phyloP scores from a whole-genome alignment of 1,140 invertebrate species.

The Leptinotarsa undecemlineata region DNA sequence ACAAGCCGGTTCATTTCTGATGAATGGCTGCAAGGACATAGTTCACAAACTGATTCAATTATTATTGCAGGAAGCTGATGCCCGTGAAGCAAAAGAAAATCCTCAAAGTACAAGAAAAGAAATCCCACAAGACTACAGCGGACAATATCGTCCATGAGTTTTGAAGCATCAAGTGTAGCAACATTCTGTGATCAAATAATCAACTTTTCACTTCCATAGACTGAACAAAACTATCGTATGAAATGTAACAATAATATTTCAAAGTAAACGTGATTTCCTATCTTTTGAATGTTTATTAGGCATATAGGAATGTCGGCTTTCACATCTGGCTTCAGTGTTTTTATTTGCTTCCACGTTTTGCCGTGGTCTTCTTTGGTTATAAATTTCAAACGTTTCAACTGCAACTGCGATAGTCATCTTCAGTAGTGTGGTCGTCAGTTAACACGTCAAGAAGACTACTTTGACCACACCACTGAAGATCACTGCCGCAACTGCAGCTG shows the following conservation, averaged over 20 bases:
- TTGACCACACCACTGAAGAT: too few relatives aligned
- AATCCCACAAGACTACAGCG: constrained; percentile 34
- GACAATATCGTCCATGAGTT: constrained; percentile 35
- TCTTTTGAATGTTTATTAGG: too few relatives aligned
- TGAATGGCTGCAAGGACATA: constrained; percentile 12
- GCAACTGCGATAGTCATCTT: too few relatives aligned
- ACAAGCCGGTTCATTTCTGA: not conserved
- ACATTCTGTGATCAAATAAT: constrained; percentile 9
- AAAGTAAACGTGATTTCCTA: not conserved
- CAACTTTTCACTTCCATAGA: constrained; percentile 13
- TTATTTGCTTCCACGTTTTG: too few relatives aligned
- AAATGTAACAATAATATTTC: not conserved
- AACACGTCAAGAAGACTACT: too few relatives aligned
- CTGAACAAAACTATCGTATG: not conserved
- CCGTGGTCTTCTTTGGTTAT: too few relatives aligned
- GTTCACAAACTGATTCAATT: too few relatives aligned
- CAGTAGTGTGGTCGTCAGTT: too few relatives aligned
- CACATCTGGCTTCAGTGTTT: too few relatives aligned
- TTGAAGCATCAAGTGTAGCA: not conserved
- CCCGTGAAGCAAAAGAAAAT: constrained; percentile 41
- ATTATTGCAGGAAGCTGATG: constrained; percentile 41
- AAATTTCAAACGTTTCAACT: too few relatives aligned
- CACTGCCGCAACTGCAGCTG: too few relatives aligned
- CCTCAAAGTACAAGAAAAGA: constrained; percentile 34
- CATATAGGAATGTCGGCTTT: too few relatives aligned